Conservation (phyloP, 2,888 invertebrate genomes). For the Xylota sylvarum region DNA sequence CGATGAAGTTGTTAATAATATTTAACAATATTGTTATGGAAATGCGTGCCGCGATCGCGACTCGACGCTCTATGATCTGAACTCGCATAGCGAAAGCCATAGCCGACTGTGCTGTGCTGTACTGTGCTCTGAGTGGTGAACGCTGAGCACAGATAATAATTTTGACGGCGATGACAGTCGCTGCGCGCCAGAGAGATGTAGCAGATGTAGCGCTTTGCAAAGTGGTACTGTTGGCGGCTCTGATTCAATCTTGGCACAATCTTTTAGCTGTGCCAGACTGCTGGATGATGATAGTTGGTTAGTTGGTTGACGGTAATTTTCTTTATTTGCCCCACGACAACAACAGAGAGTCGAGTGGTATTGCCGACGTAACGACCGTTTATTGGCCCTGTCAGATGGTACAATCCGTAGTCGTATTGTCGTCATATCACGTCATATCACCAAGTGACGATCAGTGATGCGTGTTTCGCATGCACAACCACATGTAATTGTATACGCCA, state of each 20-base stretch:
- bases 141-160: slow-evolving; percentile 55
- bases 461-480: slow-evolving; percentile 69
- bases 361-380: slow-evolving; percentile 70
- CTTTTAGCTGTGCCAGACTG: slow-evolving; percentile 49
- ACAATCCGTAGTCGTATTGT: slow-evolving; percentile 71
- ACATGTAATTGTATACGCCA: slow-evolving; percentile 49
- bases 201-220: slow-evolving; percentile 47
- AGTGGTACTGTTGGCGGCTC: slow-evolving; percentile 70
- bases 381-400: slow-evolving; percentile 75
- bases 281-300: slow-evolving; percentile 61
- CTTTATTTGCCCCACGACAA: slow-evolving; percentile 55
- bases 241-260: slow-evolving; percentile 73
- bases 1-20: slow-evolving; percentile 77
- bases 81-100: slow-evolving; percentile 52
- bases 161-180: slow-evolving; percentile 73
- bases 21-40: slow-evolving; percentile 76
- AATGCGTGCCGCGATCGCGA: slow-evolving; percentile 63
- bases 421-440: slow-evolving; percentile 74
- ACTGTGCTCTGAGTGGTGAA: too few species aligned
- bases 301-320: slow-evolving; percentile 72
- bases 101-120: slow-evolving; percentile 44
- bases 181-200: slow-evolving; percentile 45
- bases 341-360: slow-evolving; percentile 29
- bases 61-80: slow-evolving; percentile 43
- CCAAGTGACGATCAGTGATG: slow-evolving; percentile 62